A percentile compares a stretch with the other conserved stretches of the same genome.
Evolutionary conservation across 2,888 invertebrate species (phyloP).

Genomic region (Exocentrus adspersus): DNA sequence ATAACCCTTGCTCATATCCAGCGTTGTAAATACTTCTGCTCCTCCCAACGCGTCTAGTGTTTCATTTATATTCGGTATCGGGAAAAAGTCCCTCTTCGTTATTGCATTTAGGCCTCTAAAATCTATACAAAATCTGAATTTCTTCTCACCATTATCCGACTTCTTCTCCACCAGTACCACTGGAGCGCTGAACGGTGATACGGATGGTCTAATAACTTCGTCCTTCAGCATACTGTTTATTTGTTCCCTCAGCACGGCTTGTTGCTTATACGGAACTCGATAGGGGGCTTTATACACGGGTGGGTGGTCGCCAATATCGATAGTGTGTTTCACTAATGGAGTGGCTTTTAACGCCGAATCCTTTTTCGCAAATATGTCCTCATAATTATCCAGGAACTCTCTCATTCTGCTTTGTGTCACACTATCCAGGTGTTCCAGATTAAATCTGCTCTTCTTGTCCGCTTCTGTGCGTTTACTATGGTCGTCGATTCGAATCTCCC

Average conservation of each 20-base stretch:
- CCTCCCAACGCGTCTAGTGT: no score
- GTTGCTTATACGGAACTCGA: slow-evolving; percentile 3
- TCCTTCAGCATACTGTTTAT: slow-evolving; percentile 40
- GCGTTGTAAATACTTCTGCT: slow-evolving; percentile 36
- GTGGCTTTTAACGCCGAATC: no score
- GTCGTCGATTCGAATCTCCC: background rate
- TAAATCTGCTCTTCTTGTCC: background rate
- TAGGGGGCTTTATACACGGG: slow-evolving; percentile 1
- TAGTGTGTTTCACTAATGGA: background rate
- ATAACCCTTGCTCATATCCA: slow-evolving; percentile 39
- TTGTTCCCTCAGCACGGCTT: background rate
- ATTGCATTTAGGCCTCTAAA: slow-evolving; percentile 36
- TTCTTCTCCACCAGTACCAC: slow-evolving; percentile 51
- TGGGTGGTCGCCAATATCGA: slow-evolving; percentile 1
- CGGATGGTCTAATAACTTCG: slow-evolving; percentile 43
- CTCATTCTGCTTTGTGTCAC: background rate
- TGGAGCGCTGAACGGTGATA: slow-evolving; percentile 54
- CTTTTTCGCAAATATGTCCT: background rate
- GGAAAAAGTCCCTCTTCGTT: no score
- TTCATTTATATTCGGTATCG: no score
- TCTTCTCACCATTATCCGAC: slow-evolving; percentile 25
- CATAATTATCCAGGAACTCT: background rate
- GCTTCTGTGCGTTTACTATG: no score
- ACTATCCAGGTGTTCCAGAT: background rate
- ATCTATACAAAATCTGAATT: slow-evolving; percentile 38